Evolutionary conservation across 2,797 vertebrate genomes (phyloP).

Genomic region (Clamator glandarius): DNA sequence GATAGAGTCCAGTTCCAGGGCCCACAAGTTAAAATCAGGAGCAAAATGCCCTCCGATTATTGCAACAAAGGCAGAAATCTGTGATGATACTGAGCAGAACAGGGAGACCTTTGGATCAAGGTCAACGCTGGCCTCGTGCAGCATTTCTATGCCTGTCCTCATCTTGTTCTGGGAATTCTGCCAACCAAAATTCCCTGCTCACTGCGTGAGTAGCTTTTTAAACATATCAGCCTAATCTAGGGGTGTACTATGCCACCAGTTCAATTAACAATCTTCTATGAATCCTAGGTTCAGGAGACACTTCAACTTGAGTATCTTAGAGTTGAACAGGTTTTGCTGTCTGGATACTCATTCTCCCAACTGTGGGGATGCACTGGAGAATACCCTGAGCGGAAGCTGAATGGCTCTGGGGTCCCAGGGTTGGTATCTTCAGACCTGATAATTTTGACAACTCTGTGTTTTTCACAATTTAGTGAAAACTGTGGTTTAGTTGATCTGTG

Average conservation of each 20-base stretch:
- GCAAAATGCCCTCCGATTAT: not conserved
- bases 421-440: not conserved
- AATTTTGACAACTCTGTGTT: not conserved
- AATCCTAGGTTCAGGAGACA: not conserved
- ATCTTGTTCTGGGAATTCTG: conserved; percentile 1
- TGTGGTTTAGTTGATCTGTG: not conserved
- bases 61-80: not conserved
- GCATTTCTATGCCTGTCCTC: conserved; percentile 17
- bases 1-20: not conserved
- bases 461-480: not conserved
- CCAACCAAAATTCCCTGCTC: conserved; percentile 21
- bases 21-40: not conserved
- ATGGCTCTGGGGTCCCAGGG: not conserved
- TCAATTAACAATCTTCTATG: not conserved
- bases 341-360: not conserved
- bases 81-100: not conserved
- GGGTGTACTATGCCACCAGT: not conserved
- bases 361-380: not conserved
- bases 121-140: not conserved
- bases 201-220: not conserved
- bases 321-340: not conserved
- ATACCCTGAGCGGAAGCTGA: not conserved
- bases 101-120: not conserved
- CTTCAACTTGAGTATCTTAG: not conserved
- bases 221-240: not conserved